phyloP scores from a whole-genome alignment of 2,797 vertebrate species.

The Sylvilagus floridanus region DNA sequence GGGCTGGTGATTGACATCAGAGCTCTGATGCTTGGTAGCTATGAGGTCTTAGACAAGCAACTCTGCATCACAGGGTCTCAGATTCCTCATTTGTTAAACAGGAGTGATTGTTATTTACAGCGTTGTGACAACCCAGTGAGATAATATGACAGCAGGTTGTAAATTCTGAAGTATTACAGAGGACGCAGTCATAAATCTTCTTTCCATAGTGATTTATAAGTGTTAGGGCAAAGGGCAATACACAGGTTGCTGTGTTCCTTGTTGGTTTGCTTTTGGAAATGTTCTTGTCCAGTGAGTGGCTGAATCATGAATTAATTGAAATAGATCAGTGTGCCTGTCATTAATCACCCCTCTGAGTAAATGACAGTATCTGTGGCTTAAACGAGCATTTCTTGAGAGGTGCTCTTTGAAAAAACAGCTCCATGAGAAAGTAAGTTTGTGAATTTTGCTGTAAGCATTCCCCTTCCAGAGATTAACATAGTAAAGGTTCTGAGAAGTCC shows the following conservation, averaged over 20 bases:
- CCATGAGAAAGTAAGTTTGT: background rate
- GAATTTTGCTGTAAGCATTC: background rate
- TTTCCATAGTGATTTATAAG: constrained; percentile 8
- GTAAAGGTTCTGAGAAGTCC: background rate
- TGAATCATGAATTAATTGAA: constrained; percentile 37
- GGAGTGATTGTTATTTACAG: background rate
- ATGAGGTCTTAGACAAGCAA: background rate
- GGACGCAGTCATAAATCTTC: background rate
- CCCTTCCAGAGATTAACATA: constrained; percentile 1
- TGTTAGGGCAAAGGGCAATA: background rate
- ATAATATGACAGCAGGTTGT: background rate
- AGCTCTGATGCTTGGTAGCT: background rate
- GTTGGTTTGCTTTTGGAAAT: constrained; percentile 11
- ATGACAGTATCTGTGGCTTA: constrained; percentile 4
- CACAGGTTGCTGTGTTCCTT: background rate
- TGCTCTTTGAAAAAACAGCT: background rate
- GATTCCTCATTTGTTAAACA: constrained; percentile 11
- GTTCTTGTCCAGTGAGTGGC: background rate
- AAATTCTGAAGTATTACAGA: background rate
- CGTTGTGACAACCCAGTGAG: background rate
- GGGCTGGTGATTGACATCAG: background rate
- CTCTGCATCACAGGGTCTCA: background rate
- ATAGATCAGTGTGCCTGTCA: constrained; percentile 38
- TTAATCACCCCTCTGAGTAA: constrained; percentile 23
- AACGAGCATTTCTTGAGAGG: background rate